phyloP scores from a whole-genome alignment of 2,888 invertebrate genomes.

The Xestia sexstrigata region DNA sequence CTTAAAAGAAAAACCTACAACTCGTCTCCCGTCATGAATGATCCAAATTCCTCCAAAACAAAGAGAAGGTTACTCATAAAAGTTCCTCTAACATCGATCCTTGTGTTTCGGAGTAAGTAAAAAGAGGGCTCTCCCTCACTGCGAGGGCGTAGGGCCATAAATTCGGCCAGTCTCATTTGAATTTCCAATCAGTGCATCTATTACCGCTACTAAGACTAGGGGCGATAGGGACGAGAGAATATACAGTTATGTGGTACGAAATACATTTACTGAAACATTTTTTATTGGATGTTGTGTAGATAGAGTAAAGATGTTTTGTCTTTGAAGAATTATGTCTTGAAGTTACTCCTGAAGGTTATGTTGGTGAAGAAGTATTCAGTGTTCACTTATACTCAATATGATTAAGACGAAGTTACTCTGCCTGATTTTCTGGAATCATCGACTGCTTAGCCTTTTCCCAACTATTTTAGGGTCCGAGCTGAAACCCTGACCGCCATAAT shows the following conservation, averaged over 20 bases:
- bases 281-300: constrained; percentile 5
- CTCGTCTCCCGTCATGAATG: constrained; percentile 20
- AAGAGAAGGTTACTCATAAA: constrained; percentile 60
- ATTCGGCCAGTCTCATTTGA: constrained; percentile 87
- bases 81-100: constrained; percentile 61
- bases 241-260: constrained; percentile 35
- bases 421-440: background rate
- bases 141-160: constrained; percentile 82
- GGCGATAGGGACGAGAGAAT: constrained; percentile 64
- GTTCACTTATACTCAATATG: background rate
- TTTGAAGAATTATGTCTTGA: no score
- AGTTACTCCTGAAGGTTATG: background rate
- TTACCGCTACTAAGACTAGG: constrained; percentile 74
- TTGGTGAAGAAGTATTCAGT: background rate
- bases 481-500: background rate
- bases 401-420: background rate
- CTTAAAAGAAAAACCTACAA: background rate
- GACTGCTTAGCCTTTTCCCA: background rate
- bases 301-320: background rate
- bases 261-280: constrained; percentile 28
- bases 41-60: constrained; percentile 47
- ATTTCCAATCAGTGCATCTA: constrained; percentile 88
- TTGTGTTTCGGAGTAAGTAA: constrained; percentile 69
- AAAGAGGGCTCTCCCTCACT: constrained; percentile 74
- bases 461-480: background rate